A percentile compares a stretch with the other conserved stretches of the same genome.
phyloP scores from a whole-genome alignment of 2,888 invertebrate genomes.

The Colostygia pectinataria region DNA sequence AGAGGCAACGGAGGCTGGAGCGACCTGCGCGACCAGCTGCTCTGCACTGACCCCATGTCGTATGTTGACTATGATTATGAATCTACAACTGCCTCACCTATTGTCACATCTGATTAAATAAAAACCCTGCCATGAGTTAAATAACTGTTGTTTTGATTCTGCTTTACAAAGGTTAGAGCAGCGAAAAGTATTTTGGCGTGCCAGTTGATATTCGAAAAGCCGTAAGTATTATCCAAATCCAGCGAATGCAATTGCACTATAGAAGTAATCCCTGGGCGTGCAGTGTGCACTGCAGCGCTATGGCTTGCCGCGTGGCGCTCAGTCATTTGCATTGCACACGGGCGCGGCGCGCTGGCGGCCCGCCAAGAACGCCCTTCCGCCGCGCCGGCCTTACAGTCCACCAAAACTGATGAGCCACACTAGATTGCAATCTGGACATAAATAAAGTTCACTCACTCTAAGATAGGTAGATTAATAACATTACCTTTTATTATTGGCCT shows the following conservation, averaged over 20 bases:
- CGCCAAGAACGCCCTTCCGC: neutral
- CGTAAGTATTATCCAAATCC: neutral
- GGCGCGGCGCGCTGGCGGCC: neutral
- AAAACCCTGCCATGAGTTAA: no score
- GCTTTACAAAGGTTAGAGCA: no score
- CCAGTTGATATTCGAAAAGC: no score
- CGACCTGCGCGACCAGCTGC: slow-evolving; percentile 49
- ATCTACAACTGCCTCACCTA: neutral
- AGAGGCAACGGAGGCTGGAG: slow-evolving; percentile 52
- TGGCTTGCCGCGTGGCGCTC: no score
- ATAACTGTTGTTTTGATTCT: no score
- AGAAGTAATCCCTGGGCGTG: no score
- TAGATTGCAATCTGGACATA: no score
- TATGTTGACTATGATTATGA: slow-evolving; percentile 11
- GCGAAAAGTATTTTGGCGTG: no score
- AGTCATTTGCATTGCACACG: slow-evolving; percentile 2
- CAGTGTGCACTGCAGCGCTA: neutral
- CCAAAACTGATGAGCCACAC: neutral
- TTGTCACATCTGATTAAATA: neutral
- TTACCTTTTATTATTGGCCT: no score
- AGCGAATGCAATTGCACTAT: neutral
- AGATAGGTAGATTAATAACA: no score
- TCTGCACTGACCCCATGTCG: slow-evolving; percentile 48
- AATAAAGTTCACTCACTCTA: no score
- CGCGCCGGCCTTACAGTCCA: neutral